Base-by-base conservation (phyloP, 2,113 vertebrate species). In the Penelope pileata region DNA sequence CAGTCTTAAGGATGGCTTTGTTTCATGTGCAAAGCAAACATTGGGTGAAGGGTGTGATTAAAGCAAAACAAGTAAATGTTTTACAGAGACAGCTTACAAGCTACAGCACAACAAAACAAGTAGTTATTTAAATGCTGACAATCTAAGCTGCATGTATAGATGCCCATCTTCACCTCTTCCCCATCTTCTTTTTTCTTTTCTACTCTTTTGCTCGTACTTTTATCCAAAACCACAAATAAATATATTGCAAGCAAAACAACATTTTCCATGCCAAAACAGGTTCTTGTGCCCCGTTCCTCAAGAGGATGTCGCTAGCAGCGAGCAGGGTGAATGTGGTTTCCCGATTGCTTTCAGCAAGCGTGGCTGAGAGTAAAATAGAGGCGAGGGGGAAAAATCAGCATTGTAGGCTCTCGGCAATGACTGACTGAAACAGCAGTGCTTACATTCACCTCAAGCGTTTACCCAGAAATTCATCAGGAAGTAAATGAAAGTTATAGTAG, bases 1-100 rank as follows among this genome's bases (percentile, higher is more conserved):
- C 76, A 82, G 77, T 78, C 79, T 79, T 95, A 81, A 88, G 90
- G 91, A 88, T 84, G 92, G 85, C 66, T 94, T 88, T 91, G 80
- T 93, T 79, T 93, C 90, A 83, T 14, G 48, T 29, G 85, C 88
- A 94, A 86, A 96, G 64, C 90, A 95, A 97, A 93, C 82, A 88
- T 56, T 63, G 16, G 77, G 60, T 1, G 2, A 75, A 62, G 73
- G 60, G 22, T 36, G 32, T 0, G 3, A 91, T 85, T 90, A 82
- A 79, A 88, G 66, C 48, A 89, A 75, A 72, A 68, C 48, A 90
- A 80, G 80, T 90, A 93, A 94, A 92, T 83, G 83, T 92, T 95
- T 93, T 73, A 93, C 91, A 93, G 88, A 95, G 64, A 81, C 30
- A 50, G 64, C 51, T 93, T 47, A 91, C 90, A 86, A 90, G 30